Evolutionary conservation across 1,140 invertebrate species (phyloP).

Genomic region (Neodiprion fabricii): DNA sequence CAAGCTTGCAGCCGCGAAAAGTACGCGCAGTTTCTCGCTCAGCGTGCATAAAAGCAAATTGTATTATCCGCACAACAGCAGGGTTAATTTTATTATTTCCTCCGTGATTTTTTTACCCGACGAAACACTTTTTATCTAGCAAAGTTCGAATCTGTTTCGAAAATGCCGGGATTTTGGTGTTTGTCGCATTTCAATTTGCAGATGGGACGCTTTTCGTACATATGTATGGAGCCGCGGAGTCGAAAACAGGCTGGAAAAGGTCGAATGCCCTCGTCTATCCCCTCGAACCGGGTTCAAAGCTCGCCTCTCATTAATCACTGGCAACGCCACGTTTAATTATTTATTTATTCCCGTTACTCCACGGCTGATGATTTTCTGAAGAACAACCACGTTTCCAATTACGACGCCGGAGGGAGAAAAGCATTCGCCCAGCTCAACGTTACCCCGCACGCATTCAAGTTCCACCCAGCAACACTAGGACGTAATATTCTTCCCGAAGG

Average conservation of each 20-base stretch:
- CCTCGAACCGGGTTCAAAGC: neutral
- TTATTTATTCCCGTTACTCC: neutral
- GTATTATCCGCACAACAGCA: neutral
- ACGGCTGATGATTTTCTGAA: neutral
- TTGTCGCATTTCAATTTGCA: neutral
- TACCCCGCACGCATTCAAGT: neutral
- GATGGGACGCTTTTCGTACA: neutral
- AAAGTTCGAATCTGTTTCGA: neutral
- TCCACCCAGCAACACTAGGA: neutral
- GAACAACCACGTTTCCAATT: conserved; percentile 3
- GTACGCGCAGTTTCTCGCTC: too few relatives aligned
- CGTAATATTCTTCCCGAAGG: neutral
- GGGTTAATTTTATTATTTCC: neutral
- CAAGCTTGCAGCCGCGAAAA: too few relatives aligned
- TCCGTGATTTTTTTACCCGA: too few relatives aligned
- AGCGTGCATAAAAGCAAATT: too few relatives aligned
- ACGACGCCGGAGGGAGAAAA: neutral
- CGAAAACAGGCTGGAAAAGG: neutral
- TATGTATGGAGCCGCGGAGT: neutral
- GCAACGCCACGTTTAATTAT: conserved; percentile 2
- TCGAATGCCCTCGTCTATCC: neutral
- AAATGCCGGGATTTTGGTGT: neutral
- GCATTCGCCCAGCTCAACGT: neutral
- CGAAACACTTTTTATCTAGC: neutral
- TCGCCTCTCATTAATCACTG: neutral